Evolutionary conservation across 2,888 invertebrate genomes (phyloP).

Genomic region (Hyles lineata): DNA sequence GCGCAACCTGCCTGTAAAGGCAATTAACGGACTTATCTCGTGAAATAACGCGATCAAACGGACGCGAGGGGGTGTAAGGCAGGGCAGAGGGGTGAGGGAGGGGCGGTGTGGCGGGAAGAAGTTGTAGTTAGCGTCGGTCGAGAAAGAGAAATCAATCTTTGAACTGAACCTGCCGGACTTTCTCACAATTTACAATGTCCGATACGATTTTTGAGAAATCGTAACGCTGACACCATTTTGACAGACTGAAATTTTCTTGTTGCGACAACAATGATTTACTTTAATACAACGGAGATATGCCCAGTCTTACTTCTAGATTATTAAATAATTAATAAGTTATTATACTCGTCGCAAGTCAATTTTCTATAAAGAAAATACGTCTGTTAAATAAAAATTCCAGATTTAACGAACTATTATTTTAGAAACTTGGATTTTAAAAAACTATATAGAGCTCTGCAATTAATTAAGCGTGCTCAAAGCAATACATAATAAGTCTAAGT

Average conservation of each 20-base stretch:
- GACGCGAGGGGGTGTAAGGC: constrained; percentile 35
- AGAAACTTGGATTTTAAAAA: no score
- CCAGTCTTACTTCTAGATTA: no score
- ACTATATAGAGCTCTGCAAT: no score
- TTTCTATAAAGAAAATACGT: no score
- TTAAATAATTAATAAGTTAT: no score
- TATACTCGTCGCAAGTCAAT: no score
- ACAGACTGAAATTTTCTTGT: not conserved
- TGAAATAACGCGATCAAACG: constrained; percentile 76
- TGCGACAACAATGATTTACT: no score
- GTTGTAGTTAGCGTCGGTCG: constrained; percentile 62
- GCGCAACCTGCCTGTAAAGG: constrained; percentile 75
- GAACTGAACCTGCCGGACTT: constrained; percentile 62
- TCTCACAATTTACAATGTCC: constrained; percentile 44
- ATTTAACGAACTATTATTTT: no score
- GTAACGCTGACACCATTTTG: not conserved
- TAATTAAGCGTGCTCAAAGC: no score
- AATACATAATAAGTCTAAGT: no score
- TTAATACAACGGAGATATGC: no score
- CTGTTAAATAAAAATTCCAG: no score
- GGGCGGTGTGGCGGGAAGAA: constrained; percentile 46
- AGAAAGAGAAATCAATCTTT: constrained; percentile 81
- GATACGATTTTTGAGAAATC: constrained; percentile 50
- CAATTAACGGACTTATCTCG: constrained; percentile 81
- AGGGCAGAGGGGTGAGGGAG: constrained; percentile 34